Percentiles rank a stretch among this genome's conserved stretches.
Conservation (phyloP, 2,888 invertebrate genomes). For the Yponomeuta evonymella region DNA sequence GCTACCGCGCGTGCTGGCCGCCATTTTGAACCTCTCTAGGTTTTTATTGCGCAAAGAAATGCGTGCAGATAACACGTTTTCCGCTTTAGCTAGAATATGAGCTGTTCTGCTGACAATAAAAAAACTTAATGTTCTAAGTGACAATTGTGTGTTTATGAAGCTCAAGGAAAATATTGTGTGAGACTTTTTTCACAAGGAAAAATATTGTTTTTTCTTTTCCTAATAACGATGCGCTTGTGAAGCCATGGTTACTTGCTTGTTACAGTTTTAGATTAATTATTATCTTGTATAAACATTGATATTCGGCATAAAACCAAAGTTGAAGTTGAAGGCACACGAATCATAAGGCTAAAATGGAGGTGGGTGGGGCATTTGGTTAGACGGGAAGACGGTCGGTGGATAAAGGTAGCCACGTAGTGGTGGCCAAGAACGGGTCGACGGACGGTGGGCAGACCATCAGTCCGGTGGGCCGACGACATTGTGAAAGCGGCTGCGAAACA, state of each 20-base stretch:
- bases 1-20: constrained; percentile 36
- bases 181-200: not conserved
- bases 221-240: constrained; percentile 22
- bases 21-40: constrained; percentile 29
- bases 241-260: constrained; percentile 12
- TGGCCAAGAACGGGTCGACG: no score
- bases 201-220: not conserved
- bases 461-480: no score
- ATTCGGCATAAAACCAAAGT: no score
- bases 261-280: not conserved
- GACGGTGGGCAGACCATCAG: no score
- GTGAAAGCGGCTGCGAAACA: no score
- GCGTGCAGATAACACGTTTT: constrained; percentile 61
- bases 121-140: constrained; percentile 2
- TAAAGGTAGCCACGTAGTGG: no score
- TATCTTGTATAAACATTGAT: no score
- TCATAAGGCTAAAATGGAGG: no score
- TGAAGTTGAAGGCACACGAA: no score
- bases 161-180: constrained; percentile 8
- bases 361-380: no score
- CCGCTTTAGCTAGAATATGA: constrained; percentile 34
- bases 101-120: constrained; percentile 3
- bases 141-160: constrained; percentile 14
- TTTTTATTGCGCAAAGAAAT: constrained; percentile 39
- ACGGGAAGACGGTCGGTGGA: no score